A percentile compares a stretch with the other conserved stretches of the same genome.
Evolutionary conservation across 2,113 vertebrate genomes (phyloP).

Genomic region (Megaceryle maxima): DNA sequence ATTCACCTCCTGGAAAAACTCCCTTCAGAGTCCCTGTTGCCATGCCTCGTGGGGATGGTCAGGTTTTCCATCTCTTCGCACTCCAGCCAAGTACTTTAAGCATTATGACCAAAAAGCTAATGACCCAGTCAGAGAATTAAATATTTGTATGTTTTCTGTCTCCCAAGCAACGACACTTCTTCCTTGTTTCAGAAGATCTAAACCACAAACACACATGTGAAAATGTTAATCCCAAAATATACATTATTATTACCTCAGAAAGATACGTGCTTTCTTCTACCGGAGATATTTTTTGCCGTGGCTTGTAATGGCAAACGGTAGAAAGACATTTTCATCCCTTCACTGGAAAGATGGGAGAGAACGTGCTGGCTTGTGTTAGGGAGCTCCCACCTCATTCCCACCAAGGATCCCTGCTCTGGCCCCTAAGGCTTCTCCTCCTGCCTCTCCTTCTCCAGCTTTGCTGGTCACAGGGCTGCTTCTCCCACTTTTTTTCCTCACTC

Average conservation of each 20-base stretch:
- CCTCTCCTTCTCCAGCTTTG: background rate
- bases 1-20: background rate
- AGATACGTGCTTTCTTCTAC: background rate
- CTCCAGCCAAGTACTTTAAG: background rate
- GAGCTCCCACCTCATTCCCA: background rate
- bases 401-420: fast-evolving
- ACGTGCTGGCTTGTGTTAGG: fast-evolving
- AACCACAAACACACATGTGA: background rate
- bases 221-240: background rate
- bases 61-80: background rate
- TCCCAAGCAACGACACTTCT: background rate
- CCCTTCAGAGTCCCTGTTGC: background rate
- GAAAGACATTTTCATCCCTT: background rate
- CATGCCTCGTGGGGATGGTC: background rate
- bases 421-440: fast-evolving
- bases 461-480: background rate
- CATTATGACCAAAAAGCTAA: background rate
- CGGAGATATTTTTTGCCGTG: background rate
- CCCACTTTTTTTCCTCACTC: background rate
- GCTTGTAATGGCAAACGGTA: background rate
- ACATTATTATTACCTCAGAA: background rate
- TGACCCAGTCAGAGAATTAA: background rate
- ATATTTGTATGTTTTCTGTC: background rate
- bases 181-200: background rate
- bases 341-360: background rate